These are phyloP conservation scores for Tromatobia lineatoria DNA, from an alignment of 2,888 invertebrate species.

Conservation along the genomic window DNA sequence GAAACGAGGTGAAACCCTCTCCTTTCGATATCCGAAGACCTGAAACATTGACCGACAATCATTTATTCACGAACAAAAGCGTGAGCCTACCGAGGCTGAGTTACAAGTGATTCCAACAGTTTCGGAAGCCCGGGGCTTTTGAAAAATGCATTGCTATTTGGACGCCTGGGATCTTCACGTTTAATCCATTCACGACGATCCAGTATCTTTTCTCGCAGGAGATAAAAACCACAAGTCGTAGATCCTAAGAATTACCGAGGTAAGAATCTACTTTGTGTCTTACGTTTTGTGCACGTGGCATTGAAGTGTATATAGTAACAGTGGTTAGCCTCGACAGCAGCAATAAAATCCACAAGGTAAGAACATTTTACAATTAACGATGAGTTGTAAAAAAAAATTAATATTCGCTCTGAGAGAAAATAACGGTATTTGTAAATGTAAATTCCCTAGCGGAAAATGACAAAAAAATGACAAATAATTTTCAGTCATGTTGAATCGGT, in stretches of 20 bases:
- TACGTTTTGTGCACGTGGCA: too few relatives aligned
- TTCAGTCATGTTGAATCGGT: too few relatives aligned
- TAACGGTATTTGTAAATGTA: too few relatives aligned
- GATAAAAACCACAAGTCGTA: background rate
- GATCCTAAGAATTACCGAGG: background rate
- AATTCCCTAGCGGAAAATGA: too few relatives aligned
- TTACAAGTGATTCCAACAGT: conserved; percentile 41
- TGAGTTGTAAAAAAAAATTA: too few relatives aligned
- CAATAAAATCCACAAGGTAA: too few relatives aligned
- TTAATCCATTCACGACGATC: conserved; percentile 13
- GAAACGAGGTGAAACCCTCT: conserved; percentile 39
- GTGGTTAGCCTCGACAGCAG: too few relatives aligned
- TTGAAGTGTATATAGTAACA: too few relatives aligned
- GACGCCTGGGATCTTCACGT: too few relatives aligned
- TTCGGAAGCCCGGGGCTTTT: conserved; percentile 23
- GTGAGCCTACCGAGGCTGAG: conserved; percentile 15
- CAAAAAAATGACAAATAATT: too few relatives aligned
- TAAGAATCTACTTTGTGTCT: background rate
- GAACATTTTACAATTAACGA: too few relatives aligned
- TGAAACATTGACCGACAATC: conserved; percentile 54
- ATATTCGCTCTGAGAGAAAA: too few relatives aligned
- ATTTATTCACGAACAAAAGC: conserved; percentile 55
- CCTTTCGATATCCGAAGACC: conserved; percentile 27
- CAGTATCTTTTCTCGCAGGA: background rate
- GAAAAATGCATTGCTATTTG: conserved; percentile 42